phyloP scores from a whole-genome alignment of 2,797 vertebrate species.

The Neosilurus hyrtlii region DNA sequence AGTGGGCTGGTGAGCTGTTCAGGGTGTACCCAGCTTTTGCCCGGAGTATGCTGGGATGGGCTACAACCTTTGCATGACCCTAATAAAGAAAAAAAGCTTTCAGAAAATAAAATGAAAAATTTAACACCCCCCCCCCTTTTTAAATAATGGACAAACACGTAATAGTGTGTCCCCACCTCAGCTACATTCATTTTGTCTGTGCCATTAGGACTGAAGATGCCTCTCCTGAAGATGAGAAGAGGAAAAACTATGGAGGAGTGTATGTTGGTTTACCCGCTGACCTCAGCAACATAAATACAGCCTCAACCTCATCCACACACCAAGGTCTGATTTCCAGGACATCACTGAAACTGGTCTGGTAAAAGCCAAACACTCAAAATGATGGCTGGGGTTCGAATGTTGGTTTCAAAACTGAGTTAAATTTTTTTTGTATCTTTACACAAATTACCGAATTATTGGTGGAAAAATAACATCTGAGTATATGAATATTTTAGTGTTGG shows the following conservation, averaged over 20 bases:
- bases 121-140: too few relatives aligned
- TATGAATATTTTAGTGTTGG: too few relatives aligned
- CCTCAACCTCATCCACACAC: conserved; percentile 71
- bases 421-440: background rate
- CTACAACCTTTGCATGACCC: too few relatives aligned
- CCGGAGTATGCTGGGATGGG: too few relatives aligned
- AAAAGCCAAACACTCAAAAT: background rate
- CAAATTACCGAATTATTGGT: background rate
- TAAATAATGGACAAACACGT: background rate
- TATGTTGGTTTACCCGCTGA: conserved; percentile 86
- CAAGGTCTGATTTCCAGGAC: conserved; percentile 71
- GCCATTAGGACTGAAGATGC: conserved; percentile 70
- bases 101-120: too few relatives aligned
- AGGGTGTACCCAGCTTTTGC: too few relatives aligned
- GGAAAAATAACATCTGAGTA: too few relatives aligned
- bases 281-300: conserved; percentile 68
- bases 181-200: background rate
- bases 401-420: background rate
- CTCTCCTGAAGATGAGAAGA: conserved; percentile 80
- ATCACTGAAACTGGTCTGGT: background rate
- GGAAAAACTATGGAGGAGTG: conserved; percentile 88
- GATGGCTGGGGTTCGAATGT: background rate
- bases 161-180: background rate
- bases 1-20: too few relatives aligned
- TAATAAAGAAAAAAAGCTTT: too few relatives aligned